Base-by-base conservation (phyloP, 2,113 vertebrate species). In the Haemorhous mexicanus region DNA sequence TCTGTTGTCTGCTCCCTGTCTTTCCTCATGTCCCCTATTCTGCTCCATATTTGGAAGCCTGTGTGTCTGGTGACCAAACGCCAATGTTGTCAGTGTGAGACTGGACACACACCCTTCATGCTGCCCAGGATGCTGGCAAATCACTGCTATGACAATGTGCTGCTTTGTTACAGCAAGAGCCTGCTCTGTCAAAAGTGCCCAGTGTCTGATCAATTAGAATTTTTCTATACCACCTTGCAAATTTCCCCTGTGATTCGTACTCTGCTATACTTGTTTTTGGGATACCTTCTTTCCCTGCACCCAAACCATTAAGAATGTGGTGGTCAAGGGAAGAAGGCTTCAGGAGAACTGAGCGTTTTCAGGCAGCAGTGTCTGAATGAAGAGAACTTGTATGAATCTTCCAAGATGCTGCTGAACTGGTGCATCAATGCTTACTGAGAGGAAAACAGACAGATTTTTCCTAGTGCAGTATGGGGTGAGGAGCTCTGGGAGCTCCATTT, bases 51-150 rank as follows among this genome's bases (percentile, higher is more conserved):
- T 28, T 58, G 56, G 56, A 79, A 66, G 13, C 5, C 10, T 19
- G 24, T 53, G 84, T 85, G 27, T 37, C 79, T 53, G 62, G 56
- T 70, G 43, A 59, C 24, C 21, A 61, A 70, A 82, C 35, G 32
- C 43, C 46, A 11, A 53, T 6, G 0, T 63, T 82, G 32, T 19
- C 39, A 37, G 6, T 1, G 1, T 39, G 24, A 74, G 30, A 35
- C 50, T 35, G 64, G 37, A n/a, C 0, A 0, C n/a, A 62, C 0
- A 4, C 9, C 26, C 53, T 61, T 23, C 39, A 8, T 5, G 27
- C 56, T 79, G n/a, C 35, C 66, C 30, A 66, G 30, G 37, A 11
- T 28, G 10, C 20, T 43, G 47, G 17, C 39, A 89, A 58, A 50
- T 41, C 2, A 3, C 24, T 58, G 16, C 12, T 35, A 8, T 28